These are phyloP conservation scores for Erythrocebus patas DNA, from an alignment of 2,113 vertebrate genomes.

Conservation along the genomic window DNA sequence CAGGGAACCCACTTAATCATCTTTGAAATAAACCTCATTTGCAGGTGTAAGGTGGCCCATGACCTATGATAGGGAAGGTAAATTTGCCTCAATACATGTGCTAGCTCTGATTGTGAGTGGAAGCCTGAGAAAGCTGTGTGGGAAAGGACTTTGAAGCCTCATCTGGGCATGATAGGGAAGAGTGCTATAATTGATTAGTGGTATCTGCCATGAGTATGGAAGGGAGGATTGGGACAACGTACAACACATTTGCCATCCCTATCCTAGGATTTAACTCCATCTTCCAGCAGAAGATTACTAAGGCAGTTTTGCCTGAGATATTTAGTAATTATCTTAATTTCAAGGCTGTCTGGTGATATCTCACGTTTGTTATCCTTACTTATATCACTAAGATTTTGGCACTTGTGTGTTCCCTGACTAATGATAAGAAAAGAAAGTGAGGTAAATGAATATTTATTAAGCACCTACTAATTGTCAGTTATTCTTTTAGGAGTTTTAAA, in stretches of 20 bases:
- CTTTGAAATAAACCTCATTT: constrained; percentile 13
- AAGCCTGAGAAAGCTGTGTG: not conserved
- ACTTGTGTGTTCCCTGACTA: not conserved
- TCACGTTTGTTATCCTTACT: not conserved
- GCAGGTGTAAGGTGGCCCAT: not conserved
- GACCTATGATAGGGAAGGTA: not conserved
- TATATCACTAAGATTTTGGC: not conserved
- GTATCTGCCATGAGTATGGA: not conserved
- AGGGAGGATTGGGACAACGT: not conserved
- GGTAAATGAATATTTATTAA: not conserved
- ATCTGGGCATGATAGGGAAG: not conserved
- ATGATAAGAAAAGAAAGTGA: constrained; percentile 8
- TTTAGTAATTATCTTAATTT: constrained; percentile 13
- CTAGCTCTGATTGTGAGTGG: not conserved
- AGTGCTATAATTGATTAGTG: not conserved
- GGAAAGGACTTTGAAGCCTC: not conserved
- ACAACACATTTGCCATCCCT: not conserved
- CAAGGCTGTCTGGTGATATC: not conserved
- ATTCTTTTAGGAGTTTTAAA: not conserved
- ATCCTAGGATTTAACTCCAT: not conserved
- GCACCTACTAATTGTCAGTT: not conserved
- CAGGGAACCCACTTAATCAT: not conserved
- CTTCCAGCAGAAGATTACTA: not conserved
- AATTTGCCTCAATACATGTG: not conserved
- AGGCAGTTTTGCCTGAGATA: not conserved